A percentile compares a stretch with the other conserved stretches of the same genome.
These are phyloP conservation scores for Oryzias celebensis DNA, from an alignment of 2,113 vertebrate species.

Conservation along the genomic window DNA sequence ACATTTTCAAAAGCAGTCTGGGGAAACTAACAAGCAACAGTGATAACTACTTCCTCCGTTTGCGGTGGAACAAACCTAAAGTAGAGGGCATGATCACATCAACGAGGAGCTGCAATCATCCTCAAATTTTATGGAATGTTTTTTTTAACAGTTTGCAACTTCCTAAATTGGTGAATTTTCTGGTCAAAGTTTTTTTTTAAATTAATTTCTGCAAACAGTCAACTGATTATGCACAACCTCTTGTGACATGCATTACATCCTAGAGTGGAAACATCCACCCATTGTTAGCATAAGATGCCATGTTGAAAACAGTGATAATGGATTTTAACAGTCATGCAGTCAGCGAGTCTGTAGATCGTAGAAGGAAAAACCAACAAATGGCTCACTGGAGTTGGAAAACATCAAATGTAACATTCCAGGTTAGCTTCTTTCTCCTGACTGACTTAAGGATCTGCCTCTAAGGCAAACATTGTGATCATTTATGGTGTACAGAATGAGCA, in stretches of 20 bases:
- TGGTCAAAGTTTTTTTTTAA: slow-evolving; percentile 61
- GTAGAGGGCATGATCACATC: slow-evolving; percentile 27
- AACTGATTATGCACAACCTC: slow-evolving; percentile 73
- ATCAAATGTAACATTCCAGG: slow-evolving; percentile 70
- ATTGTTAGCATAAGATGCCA: slow-evolving; percentile 71
- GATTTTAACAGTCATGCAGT: slow-evolving; percentile 20
- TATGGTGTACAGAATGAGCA: slow-evolving; percentile 58
- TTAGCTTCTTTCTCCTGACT: slow-evolving; percentile 36
- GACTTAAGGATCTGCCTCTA: slow-evolving; percentile 54
- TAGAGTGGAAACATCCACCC: slow-evolving; percentile 45
- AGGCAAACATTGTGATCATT: slow-evolving; percentile 53
- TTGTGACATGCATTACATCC: slow-evolving; percentile 61
- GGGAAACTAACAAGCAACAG: slow-evolving; percentile 36
- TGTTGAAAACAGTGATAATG: slow-evolving; percentile 23
- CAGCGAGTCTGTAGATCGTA: slow-evolving; percentile 34
- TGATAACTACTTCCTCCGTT: slow-evolving; percentile 30
- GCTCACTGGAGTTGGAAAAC: slow-evolving; percentile 41
- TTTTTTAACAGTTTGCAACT: slow-evolving; percentile 55
- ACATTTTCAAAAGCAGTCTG: slow-evolving; percentile 34
- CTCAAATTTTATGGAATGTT: too few relatives aligned
- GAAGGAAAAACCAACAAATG: slow-evolving; percentile 26
- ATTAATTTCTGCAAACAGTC: slow-evolving; percentile 74
- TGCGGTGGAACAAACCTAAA: slow-evolving; percentile 68
- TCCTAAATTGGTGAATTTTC: slow-evolving; percentile 59
- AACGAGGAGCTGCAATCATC: too few relatives aligned